Evolutionary conservation across 2,113 vertebrate species (phyloP), one percentile per base, ranked within the genome.

Genomic region (Takifugu bimaculatus): DNA sequence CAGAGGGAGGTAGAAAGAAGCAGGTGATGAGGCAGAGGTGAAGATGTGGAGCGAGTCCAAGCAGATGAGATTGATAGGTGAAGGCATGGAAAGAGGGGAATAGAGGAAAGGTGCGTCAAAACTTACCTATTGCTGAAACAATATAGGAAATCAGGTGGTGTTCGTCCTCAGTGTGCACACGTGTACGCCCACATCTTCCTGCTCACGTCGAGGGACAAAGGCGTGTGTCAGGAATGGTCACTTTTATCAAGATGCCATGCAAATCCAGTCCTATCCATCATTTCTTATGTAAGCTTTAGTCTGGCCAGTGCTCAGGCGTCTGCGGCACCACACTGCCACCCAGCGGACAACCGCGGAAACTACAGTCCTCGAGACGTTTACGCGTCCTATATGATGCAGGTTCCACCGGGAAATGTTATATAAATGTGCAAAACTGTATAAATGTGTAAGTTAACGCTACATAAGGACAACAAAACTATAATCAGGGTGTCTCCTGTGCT

Each of bases 261-360:
- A 87, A 61, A 81, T 88, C 79, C 63, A 66, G 83, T 57, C 74
- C 72, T n/a, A 83, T 84, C 85, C 74, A 84, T 84, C 83, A 77
- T 67, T 78, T 83, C 54, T 82, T 80, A 87, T 73, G 75, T 83
- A 85, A 48, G 15, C 45, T 15, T 12, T 49, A 65, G 42, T 29
- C 62, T 29, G 27, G 12, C 50, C 56, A 11, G 15, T 65, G 43
- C 20, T 71, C n/a, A 39, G 45, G 44, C 28, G 71, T 58, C 9
- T 29, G 72, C 68, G 64, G 74, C 54, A 68, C 60, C 68, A 84
- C 74, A 82, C 72, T 78, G 84, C 82, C 85, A 74, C 71, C 87
- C 64, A 79, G 70, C 79, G 88, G 84, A 35, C 26, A 14, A 4
- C 27, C 9, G 2, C 11, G 47, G 55, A 52, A 70, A 50, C 68